Evolutionary conservation across 2,113 vertebrate genomes (phyloP).

Genomic region (Carassius gibelio): DNA sequence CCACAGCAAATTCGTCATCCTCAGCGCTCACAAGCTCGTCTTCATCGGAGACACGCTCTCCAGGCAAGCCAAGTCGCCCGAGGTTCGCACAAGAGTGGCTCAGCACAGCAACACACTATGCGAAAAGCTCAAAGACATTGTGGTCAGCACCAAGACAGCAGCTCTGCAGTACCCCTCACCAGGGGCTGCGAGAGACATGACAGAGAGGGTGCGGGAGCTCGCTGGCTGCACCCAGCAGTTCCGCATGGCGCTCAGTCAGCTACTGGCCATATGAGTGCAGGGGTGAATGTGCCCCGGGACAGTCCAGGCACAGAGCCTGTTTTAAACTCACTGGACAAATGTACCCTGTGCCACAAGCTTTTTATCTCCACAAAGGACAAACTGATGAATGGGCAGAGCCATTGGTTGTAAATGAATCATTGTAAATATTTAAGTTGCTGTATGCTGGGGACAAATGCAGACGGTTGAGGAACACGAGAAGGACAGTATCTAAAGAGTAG

Average conservation of each 20-base stretch:
- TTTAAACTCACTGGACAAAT: conserved; percentile 39
- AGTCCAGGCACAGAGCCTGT: conserved; percentile 24
- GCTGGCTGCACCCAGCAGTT: conserved; percentile 92
- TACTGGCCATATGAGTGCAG: conserved; percentile 81
- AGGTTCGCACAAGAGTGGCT: conserved; percentile 86
- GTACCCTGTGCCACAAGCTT: conserved; percentile 47
- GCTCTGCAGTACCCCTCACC: conserved; percentile 92
- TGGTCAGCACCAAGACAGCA: conserved; percentile 90
- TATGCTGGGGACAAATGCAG: conserved; percentile 48
- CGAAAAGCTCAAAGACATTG: conserved; percentile 93
- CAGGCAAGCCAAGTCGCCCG: conserved; percentile 89
- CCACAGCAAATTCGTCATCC: conserved; percentile 97
- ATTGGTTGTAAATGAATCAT: conserved; percentile 73
- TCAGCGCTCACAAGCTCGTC: conserved; percentile 95
- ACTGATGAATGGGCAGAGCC: conserved; percentile 67
- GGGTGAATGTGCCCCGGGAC: background rate
- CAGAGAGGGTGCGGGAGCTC: conserved; percentile 89
- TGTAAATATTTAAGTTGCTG: conserved; percentile 83
- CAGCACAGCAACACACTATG: conserved; percentile 95
- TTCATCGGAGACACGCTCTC: conserved; percentile 97
- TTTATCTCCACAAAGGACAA: conserved; percentile 59
- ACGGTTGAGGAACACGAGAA: conserved; percentile 52
- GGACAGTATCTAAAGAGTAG: conserved; percentile 61
- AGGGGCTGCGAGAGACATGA: conserved; percentile 87
- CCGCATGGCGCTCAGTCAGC: conserved; percentile 87